phyloP scores from a whole-genome alignment of 2,113 vertebrate species.

The Trachemys scripta region DNA sequence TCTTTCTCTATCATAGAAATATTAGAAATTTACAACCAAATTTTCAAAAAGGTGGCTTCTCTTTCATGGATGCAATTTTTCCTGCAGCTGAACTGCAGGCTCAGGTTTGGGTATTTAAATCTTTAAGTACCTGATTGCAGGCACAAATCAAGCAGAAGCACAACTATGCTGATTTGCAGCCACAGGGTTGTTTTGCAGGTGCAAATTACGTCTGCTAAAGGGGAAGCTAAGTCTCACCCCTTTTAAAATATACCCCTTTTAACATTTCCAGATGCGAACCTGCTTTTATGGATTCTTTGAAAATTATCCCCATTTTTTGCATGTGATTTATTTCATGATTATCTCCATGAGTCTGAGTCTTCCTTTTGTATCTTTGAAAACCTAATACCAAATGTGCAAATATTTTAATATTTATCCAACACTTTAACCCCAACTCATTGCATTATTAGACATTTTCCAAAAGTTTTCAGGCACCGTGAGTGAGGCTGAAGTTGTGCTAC shows the following conservation, averaged over 20 bases:
- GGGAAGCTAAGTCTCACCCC: background rate
- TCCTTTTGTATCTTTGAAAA: conserved; percentile 37
- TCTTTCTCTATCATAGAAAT: conserved; percentile 39
- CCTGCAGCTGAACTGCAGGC: background rate
- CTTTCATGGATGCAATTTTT: background rate
- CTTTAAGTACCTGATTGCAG: conserved; percentile 55
- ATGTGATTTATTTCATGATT: background rate
- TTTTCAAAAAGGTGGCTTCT: conserved; percentile 36
- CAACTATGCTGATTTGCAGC: background rate
- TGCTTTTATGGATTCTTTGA: background rate
- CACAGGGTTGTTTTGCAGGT: background rate
- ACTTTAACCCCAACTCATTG: conserved; percentile 1
- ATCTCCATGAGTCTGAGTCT: background rate
- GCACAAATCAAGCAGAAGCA: conserved; percentile 4
- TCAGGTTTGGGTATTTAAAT: background rate
- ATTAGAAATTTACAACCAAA: background rate
- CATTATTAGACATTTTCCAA: conserved; percentile 29
- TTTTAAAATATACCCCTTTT: background rate
- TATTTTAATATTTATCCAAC: conserved; percentile 4
- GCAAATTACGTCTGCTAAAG: background rate
- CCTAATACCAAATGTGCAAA: background rate
- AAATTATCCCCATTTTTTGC: background rate
- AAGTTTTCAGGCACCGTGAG: conserved; percentile 32
- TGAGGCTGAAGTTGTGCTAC: conserved; percentile 22
- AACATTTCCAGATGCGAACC: background rate